Percentiles rank a stretch among this genome's conserved stretches.
Evolutionary conservation across 30 jellyfish, hydroid and myxozoan genomes (phyloP).

Genomic region (Chironex yamaguchii): DNA sequence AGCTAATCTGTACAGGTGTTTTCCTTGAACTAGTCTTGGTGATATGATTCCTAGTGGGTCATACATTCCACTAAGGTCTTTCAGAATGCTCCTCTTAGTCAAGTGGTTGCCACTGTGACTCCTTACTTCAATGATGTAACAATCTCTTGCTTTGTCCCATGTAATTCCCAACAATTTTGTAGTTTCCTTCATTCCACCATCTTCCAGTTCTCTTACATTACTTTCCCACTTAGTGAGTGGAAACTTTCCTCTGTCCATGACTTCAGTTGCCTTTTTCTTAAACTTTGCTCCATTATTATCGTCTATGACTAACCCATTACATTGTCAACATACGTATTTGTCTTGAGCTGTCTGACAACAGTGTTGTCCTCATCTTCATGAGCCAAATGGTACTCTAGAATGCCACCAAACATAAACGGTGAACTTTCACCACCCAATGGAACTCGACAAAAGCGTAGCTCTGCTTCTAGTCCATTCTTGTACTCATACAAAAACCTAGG

Average conservation of each 20-base stretch:
- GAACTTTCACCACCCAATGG: conserved; percentile 19
- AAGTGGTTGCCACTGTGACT: not conserved
- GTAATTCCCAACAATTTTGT: too few relatives aligned
- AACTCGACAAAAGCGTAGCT: not conserved
- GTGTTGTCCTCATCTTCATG: not conserved
- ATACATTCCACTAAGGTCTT: conserved; percentile 4
- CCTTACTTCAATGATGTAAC: conserved; percentile 28
- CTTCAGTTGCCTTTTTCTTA: not conserved
- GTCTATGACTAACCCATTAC: not conserved
- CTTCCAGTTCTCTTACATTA: too few relatives aligned
- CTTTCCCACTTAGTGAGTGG: conserved; percentile 11
- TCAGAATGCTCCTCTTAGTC: conserved; percentile 51
- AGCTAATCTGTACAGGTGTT: conserved; percentile 45
- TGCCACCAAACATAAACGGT: not conserved
- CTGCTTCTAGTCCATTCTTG: not conserved
- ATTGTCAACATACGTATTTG: conserved; percentile 5
- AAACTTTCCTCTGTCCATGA: not conserved
- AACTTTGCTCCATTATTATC: not conserved
- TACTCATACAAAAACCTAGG: too few relatives aligned
- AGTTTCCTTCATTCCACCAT: too few relatives aligned
- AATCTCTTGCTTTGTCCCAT: not conserved
- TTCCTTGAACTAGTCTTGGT: conserved; percentile 41
- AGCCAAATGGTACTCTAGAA: not conserved
- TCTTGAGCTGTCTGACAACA: not conserved
- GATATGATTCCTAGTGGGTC: conserved; percentile 52